phyloP scores from a whole-genome alignment of 2,113 vertebrate species.

The Atrichornis clamosus region DNA sequence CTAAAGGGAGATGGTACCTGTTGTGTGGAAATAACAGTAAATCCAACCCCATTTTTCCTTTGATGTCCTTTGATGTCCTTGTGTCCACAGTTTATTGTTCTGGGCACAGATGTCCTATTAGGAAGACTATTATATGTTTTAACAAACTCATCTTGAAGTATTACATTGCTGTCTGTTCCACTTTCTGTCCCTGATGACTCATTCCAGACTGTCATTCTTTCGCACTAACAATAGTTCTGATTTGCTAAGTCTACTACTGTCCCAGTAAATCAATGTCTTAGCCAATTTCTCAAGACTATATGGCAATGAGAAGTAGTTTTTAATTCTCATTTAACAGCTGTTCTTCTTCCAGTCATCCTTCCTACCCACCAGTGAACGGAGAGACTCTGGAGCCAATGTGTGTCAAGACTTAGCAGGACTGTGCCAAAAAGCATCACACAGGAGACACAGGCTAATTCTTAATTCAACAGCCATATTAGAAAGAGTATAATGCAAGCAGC shows the following conservation, averaged over 20 bases:
- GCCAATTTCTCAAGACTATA: background rate
- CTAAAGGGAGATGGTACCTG: background rate
- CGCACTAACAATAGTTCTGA: background rate
- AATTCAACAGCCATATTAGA: background rate
- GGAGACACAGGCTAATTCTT: background rate
- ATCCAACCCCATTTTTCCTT: background rate
- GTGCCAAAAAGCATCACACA: background rate
- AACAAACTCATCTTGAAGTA: background rate
- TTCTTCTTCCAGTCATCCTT: background rate
- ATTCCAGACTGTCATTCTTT: background rate
- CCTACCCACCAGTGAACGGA: background rate
- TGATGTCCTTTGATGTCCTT: background rate
- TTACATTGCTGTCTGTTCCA: background rate
- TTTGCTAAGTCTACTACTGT: background rate
- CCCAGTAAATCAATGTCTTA: background rate
- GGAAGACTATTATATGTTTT: background rate
- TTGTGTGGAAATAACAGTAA: background rate
- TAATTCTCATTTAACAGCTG: background rate
- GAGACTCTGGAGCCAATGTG: background rate
- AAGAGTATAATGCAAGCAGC: background rate
- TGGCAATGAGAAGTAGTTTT: background rate
- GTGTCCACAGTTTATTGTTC: background rate
- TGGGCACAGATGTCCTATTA: background rate
- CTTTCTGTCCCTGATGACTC: background rate
- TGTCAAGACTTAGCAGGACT: background rate